Evolutionary conservation across 2,113 vertebrate genomes (phyloP).

Genomic region (Rafetus swinhoei): DNA sequence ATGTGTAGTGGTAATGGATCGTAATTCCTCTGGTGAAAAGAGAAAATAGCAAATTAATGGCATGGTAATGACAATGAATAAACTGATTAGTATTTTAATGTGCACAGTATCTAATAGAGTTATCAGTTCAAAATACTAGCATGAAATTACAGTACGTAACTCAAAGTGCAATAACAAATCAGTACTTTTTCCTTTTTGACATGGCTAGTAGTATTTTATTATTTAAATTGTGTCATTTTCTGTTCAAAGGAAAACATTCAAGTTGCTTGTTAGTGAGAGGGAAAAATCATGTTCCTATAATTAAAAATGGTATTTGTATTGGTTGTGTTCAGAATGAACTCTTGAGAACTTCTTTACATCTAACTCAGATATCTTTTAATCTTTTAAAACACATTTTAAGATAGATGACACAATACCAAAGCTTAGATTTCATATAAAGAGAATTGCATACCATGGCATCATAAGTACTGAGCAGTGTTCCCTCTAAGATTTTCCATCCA

Average conservation of each 20-base stretch:
- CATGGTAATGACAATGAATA: fast-evolving
- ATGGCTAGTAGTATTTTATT: not conserved
- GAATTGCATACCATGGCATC: fast-evolving
- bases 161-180: not conserved
- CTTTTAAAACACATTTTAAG: not conserved
- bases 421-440: not conserved
- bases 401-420: not conserved
- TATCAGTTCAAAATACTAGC: not conserved
- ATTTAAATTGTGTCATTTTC: not conserved
- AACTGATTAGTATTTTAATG: not conserved
- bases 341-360: not conserved
- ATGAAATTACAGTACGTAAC: not conserved
- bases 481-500: too few species aligned
- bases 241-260: not conserved
- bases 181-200: not conserved
- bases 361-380: not conserved
- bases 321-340: not conserved
- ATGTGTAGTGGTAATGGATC: not conserved
- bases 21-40: not conserved
- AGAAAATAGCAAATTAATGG: not conserved
- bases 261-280: not conserved
- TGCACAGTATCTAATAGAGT: not conserved
- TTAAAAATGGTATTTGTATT: not conserved
- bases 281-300: not conserved
- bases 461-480: too few species aligned